Evolutionary conservation across 2,888 invertebrate genomes (phyloP), one percentile per base, ranked within the genome.

Genomic region (Poecilobothrus nobilitatus): DNA sequence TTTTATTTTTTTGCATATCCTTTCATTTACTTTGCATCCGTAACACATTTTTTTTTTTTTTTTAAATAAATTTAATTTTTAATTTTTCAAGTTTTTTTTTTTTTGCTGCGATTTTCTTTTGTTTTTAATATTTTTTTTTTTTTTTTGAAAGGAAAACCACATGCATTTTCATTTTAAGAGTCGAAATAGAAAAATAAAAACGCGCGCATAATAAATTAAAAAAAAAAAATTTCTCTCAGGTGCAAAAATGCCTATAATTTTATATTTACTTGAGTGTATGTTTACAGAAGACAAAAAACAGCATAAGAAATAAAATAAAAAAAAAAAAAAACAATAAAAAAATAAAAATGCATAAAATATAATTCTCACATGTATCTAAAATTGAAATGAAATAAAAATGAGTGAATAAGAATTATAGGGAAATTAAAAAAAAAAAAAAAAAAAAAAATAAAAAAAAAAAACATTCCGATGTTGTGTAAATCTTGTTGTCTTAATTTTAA

Each of bases 1-100:
- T 72, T 27, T 27, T 27, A 27, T 72, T 70, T 68, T 68, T 70
- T 71, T 69, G 67, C 71, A 70, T 69, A n/a, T n/a, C n/a, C n/a
- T n/a, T n/a, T n/a, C n/a, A n/a, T n/a, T n/a, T 70, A 69, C 69
- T 70, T 71, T 69, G 67, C 71, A 70, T 69, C 70, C 68, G 65
- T 67, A 69, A 66, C 68, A 65, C 64, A 68, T 65, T 20, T 70
- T 63, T 41, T 68, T 68, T 70, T 67, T 65, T 63, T 65, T 65
- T 63, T 69, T 65, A 65, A 70, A 67, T 68, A 61, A 69, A 69
- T 66, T 67, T 64, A 71, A 61, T 64, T 71, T 70, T 27, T 27
- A 27, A 37, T 63, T 27, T 66, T 33, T 67, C 34, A 68, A 41
- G 65, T 66, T 69, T 27, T 67, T 71, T 67, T 70, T 71, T 71